These are phyloP conservation scores for Anhinga anhinga DNA, from an alignment of 2,113 vertebrate genomes.

Conservation along the genomic window DNA sequence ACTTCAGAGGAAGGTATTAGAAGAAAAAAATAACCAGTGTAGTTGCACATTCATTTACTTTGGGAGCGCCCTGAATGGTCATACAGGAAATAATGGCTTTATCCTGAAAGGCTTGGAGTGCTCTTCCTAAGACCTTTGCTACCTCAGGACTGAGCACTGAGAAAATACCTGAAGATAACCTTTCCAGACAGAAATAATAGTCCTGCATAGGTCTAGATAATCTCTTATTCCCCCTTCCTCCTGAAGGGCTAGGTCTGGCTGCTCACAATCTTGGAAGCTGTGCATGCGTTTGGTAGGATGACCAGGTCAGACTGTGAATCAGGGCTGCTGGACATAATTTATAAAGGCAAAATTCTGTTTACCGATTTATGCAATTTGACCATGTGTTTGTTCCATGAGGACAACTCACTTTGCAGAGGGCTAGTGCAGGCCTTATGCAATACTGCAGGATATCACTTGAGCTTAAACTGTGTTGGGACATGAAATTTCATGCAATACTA, in stretches of 20 bases:
- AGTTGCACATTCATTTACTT: neutral
- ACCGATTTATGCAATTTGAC: neutral
- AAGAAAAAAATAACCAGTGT: neutral
- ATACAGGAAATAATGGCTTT: neutral
- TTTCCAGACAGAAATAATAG: neutral
- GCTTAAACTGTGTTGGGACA: neutral
- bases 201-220: neutral
- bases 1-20: neutral
- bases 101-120: neutral
- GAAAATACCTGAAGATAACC: neutral
- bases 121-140: neutral
- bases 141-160: neutral
- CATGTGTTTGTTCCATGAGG: neutral
- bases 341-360: neutral
- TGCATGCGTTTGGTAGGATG: neutral
- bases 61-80: neutral
- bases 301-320: neutral
- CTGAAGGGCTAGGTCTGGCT: neutral
- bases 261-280: accelerated
- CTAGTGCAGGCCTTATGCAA: neutral
- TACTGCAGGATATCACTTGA: neutral
- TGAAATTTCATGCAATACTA: neutral
- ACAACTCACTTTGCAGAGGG: neutral
- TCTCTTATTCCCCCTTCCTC: neutral
- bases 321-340: neutral